Percentiles rank a stretch among this genome's conserved stretches.
phyloP scores from a whole-genome alignment of 2,888 invertebrate genomes.

The Synanthedon formicaeformis region DNA sequence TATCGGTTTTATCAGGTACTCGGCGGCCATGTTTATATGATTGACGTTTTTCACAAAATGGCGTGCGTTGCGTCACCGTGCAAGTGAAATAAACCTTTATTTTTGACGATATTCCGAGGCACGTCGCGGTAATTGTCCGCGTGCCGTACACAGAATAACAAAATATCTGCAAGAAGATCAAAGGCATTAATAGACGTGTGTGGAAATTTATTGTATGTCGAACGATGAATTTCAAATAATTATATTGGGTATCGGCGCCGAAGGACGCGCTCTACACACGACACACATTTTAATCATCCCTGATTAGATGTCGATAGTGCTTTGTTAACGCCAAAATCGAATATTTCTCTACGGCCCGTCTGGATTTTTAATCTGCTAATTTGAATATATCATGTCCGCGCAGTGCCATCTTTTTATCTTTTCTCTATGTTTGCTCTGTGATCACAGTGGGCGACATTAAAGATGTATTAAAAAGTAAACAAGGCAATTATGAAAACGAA shows the following conservation, averaged over 20 bases:
- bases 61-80: constrained; percentile 5
- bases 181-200: constrained; percentile 62
- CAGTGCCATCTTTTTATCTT: neutral
- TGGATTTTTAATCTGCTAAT: neutral
- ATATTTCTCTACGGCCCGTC: constrained; percentile 10
- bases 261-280: constrained; percentile 26
- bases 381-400: neutral
- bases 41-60: constrained; percentile 17
- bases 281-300: constrained; percentile 35
- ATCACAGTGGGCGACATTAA: neutral
- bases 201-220: constrained; percentile 61
- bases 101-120: constrained; percentile 52
- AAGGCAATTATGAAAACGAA: constrained; percentile 35
- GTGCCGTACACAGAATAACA: constrained; percentile 54
- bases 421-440: neutral
- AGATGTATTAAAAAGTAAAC: constrained; percentile 26
- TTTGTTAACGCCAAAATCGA: constrained; percentile 19
- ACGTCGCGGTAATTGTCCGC: constrained; percentile 61
- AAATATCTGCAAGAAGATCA: constrained; percentile 58
- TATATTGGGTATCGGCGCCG: constrained; percentile 26
- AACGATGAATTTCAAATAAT: constrained; percentile 43
- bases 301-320: constrained; percentile 30
- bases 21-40: constrained; percentile 27
- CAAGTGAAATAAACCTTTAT: constrained; percentile 19
- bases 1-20: constrained; percentile 16